These are phyloP conservation scores for Heliocidaris tuberculata DNA, from an alignment of 35 echinoderm and acorn worm genomes.

Conservation along the genomic window DNA sequence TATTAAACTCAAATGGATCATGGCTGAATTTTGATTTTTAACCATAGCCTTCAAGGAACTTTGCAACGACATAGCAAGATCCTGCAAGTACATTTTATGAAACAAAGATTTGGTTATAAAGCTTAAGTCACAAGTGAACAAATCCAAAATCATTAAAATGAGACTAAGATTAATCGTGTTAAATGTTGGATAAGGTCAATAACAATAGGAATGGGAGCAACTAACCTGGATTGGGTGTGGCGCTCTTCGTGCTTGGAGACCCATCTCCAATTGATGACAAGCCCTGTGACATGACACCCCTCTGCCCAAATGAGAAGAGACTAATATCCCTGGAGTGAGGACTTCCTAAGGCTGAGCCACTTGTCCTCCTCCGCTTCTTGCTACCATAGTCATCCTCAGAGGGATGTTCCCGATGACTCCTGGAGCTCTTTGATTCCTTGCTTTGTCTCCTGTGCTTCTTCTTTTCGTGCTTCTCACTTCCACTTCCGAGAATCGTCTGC, in stretches of 20 bases:
- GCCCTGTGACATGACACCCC: slow-evolving; percentile 11
- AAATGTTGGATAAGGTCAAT: neutral
- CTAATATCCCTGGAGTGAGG: slow-evolving; percentile 13
- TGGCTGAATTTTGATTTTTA: too few species aligned
- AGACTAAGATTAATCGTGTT: too few species aligned
- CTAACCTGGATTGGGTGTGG: slow-evolving; percentile 28
- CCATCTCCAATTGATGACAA: neutral
- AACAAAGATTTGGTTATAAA: too few species aligned
- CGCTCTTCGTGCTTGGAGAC: neutral
- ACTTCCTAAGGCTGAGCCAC: slow-evolving; percentile 55
- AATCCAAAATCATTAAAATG: too few species aligned
- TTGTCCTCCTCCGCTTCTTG: slow-evolving; percentile 67
- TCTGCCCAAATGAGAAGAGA: neutral
- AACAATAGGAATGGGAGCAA: neutral
- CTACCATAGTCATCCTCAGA: slow-evolving; percentile 58
- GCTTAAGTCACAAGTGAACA: too few species aligned
- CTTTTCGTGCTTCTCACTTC: slow-evolving; percentile 57
- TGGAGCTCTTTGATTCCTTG: slow-evolving; percentile 51
- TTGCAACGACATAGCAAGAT: too few species aligned
- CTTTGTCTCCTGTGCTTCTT: slow-evolving; percentile 78
- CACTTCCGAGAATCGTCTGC: slow-evolving; percentile 38
- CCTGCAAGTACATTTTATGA: too few species aligned
- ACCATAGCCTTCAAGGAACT: too few species aligned
- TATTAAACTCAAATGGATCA: too few species aligned
- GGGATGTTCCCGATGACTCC: neutral